Base-by-base conservation (phyloP, 2,888 invertebrate species). In the Ceraclea dissimilis region DNA sequence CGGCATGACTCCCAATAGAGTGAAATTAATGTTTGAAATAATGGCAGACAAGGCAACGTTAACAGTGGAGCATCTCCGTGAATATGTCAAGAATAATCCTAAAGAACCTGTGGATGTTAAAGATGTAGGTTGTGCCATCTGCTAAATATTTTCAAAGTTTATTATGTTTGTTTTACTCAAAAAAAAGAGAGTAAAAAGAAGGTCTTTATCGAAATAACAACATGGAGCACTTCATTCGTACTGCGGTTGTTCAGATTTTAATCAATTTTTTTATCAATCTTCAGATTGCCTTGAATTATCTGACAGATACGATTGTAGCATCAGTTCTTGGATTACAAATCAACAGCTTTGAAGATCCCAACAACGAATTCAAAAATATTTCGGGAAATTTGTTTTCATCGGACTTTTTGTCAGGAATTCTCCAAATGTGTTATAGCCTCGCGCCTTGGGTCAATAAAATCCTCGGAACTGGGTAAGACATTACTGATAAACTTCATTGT, bases 341-440 rank as follows among this genome's bases (percentile, higher is more conserved):
- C 6, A 55, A 57, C 22, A 54, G 57, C 4, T 61, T 61, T 34
- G 53, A 54, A n/a, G 49, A 51, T 11, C 33, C 33, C n/a, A n/a
- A 57, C 13, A 61, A 61, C 26, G 44, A 51, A 13, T 61, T 55
- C 18, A 55, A 53, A 46, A 59, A 47, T 17, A 55, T 59, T 19
- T 51, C 57, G 11, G 33, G 21, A 16, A 48, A 50, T 5, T 16
- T 57, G 17, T 57, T 57, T 31, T 34, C n/a, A 2, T 51, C 54
- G 19, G 46, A 54, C 43, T 54, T 54, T 31, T 54, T 50, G 39
- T 43, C 39, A 18, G 51, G 44, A 4, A 13, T 58, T 5, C 17
- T 18, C 5, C 43, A 2, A 17, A 19, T 58, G n/a, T 43, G 48
- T 17, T 55, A 34, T 22, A 52, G 52, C n/a, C 11, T 52, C 13